Conservation (phyloP, 2,888 invertebrate species). For the Entomobrya multifasciata region DNA sequence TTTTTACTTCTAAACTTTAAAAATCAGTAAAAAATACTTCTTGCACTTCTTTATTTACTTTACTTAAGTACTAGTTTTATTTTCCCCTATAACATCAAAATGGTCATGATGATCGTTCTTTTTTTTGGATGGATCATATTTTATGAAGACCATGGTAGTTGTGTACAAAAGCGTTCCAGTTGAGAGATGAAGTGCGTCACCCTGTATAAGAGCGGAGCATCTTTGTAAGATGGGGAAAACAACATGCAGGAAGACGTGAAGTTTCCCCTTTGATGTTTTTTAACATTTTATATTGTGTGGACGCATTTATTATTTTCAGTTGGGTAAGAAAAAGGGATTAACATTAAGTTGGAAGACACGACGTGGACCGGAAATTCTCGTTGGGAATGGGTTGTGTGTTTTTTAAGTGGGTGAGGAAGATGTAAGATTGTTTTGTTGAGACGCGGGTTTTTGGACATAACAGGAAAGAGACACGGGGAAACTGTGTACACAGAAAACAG, state of each 20-base stretch:
- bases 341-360: slow-evolving; percentile 20
- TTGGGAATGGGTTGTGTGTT: slow-evolving; percentile 59
- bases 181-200: slow-evolving; percentile 79
- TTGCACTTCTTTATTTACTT: slow-evolving; percentile 29
- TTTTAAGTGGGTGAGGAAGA: slow-evolving; percentile 27
- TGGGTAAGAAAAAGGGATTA: background rate
- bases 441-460: slow-evolving; percentile 38
- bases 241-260: background rate
- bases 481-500: slow-evolving; percentile 40
- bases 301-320: slow-evolving; percentile 66
- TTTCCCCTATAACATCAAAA: slow-evolving; percentile 1
- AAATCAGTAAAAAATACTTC: too few relatives aligned
- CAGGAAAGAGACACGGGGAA: slow-evolving; percentile 35
- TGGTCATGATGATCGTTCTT: too few relatives aligned
- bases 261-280: slow-evolving; percentile 21
- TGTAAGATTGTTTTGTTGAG: background rate
- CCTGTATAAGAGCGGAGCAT: slow-evolving; percentile 14
- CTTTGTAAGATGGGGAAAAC: too few relatives aligned
- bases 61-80: slow-evolving; percentile 1
- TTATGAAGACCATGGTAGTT: background rate
- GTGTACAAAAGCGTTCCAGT: slow-evolving; percentile 73
- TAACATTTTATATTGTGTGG: slow-evolving; percentile 63
- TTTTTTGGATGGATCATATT: slow-evolving; percentile 30
- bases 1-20: too few relatives aligned
- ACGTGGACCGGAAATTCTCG: slow-evolving; percentile 69